phyloP scores from a whole-genome alignment of 2,888 invertebrate species.

The Agrochola lychnidis region DNA sequence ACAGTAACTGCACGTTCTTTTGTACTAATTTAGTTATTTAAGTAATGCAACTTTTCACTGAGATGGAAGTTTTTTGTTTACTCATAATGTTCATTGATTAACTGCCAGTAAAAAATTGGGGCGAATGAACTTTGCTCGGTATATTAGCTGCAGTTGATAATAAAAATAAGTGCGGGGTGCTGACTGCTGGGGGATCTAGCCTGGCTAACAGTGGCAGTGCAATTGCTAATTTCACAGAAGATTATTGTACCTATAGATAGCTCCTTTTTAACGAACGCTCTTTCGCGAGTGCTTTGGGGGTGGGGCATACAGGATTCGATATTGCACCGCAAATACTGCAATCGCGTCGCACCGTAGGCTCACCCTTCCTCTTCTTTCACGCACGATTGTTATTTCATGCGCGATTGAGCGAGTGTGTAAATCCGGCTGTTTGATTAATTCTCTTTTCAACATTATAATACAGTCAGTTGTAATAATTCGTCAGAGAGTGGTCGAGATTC shows the following conservation, averaged over 20 bases:
- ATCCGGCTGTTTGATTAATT: not conserved
- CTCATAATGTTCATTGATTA: slow-evolving; percentile 54
- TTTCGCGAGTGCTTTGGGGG: not conserved
- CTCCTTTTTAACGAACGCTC: not conserved
- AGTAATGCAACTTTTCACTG: slow-evolving; percentile 58
- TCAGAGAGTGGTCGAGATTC: not conserved
- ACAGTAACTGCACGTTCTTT: slow-evolving; percentile 68
- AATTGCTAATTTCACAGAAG: not conserved
- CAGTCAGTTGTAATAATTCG: not conserved
- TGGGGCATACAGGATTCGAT: not conserved
- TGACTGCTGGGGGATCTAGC: not conserved
- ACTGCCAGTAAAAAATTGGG: not conserved
- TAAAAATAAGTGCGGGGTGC: not conserved
- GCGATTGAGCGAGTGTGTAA: not conserved
- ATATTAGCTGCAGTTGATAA: not conserved
- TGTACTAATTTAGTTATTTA: slow-evolving; percentile 71
- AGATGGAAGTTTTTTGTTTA: slow-evolving; percentile 57
- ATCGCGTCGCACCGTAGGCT: not conserved
- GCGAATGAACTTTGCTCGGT: slow-evolving; percentile 18
- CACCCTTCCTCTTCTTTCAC: not conserved
- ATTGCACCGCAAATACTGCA: slow-evolving; percentile 1
- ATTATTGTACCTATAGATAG: not conserved
- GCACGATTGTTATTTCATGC: not conserved
- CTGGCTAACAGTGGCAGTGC: not conserved
- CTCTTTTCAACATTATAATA: not conserved